Evolutionary conservation across 1,140 invertebrate genomes (phyloP).

Genomic region (Aphelenchoides fujianensis): DNA sequence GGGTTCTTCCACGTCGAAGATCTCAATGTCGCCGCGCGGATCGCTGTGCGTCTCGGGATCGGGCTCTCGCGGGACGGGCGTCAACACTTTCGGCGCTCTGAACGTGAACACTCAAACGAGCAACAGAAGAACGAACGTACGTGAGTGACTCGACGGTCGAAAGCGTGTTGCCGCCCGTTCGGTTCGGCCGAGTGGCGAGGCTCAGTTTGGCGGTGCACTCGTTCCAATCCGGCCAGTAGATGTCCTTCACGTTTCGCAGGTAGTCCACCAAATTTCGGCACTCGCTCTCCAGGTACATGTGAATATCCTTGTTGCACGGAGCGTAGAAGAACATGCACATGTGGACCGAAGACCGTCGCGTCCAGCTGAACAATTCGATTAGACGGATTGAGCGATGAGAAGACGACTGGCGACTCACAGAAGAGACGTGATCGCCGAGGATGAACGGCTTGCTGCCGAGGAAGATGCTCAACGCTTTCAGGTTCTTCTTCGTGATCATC

Average conservation of each 20-base stretch:
- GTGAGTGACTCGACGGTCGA: neutral
- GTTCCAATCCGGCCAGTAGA: conserved; percentile 27
- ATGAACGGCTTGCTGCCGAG: conserved; percentile 85
- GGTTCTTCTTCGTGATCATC: conserved; percentile 81
- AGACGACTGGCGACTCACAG: conserved; percentile 67
- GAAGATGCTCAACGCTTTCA: conserved; percentile 81
- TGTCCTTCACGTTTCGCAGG: conserved; percentile 20
- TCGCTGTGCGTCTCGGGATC: neutral
- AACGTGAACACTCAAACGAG: neutral
- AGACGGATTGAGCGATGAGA: too few relatives aligned
- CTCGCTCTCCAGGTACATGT: conserved; percentile 24
- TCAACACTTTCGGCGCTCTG: neutral
- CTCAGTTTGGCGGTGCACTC: conserved; percentile 23
- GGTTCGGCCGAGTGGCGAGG: conserved; percentile 9
- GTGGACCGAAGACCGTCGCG: conserved; percentile 31
- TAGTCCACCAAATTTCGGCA: conserved; percentile 26
- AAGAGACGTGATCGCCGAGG: conserved; percentile 85
- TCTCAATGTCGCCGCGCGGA: neutral
- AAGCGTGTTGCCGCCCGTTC: neutral
- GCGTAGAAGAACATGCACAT: conserved; percentile 30
- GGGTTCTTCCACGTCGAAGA: neutral
- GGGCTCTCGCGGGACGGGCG: neutral
- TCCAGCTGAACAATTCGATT: too few relatives aligned
- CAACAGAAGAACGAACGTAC: neutral
- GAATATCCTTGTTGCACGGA: conserved; percentile 24